Evolutionary conservation across 2,888 invertebrate genomes (phyloP), one percentile per base, ranked within the genome.

Genomic region (Chrysina gloriosa): DNA sequence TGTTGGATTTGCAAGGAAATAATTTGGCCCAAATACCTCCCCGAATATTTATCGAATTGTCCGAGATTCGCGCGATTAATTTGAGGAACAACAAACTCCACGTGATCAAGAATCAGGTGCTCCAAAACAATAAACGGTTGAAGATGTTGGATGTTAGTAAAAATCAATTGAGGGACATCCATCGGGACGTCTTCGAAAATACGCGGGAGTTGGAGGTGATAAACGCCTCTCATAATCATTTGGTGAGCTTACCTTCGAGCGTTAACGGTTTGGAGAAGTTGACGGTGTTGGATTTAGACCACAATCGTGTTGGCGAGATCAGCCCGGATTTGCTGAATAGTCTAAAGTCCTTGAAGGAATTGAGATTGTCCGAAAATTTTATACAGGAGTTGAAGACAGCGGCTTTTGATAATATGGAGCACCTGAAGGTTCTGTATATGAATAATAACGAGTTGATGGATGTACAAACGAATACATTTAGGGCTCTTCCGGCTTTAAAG

Each of bases 371-470:
- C 2, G 87, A 90, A 73, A 95, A 95, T 82, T 89, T 89, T 74
- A 87, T 95, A 39, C 84, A 88, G 19, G 90, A 90, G 74, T 78
- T 95, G 25, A 86, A 88, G 56, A 86, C 90, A 71, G 91, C 91
- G 11, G 90, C 90, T 11, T 93, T 95, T 73, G 86, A 88, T 72
- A 88, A 91, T 74, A 82, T 95, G 42, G 88, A 88, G 19, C 87
- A 89, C 69, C 81, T 96, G 29, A 89, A 90, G 74, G 87, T 90
- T 42, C 86, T 96, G 36, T 90, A 94, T 82, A 84, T 96, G 73
- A 92, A 94, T 71, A 91, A 90, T 76, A 94, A 96, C 80, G 90
- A 94, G 77, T 86, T 96, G 29, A 88, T 89, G 78, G 84, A 89
- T 16, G 86, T 95, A 29, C 91, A 93, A 76, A 85, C 91, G 0